Base-by-base conservation (phyloP, 2,113 vertebrate species). In the Psittacus erithacus region DNA sequence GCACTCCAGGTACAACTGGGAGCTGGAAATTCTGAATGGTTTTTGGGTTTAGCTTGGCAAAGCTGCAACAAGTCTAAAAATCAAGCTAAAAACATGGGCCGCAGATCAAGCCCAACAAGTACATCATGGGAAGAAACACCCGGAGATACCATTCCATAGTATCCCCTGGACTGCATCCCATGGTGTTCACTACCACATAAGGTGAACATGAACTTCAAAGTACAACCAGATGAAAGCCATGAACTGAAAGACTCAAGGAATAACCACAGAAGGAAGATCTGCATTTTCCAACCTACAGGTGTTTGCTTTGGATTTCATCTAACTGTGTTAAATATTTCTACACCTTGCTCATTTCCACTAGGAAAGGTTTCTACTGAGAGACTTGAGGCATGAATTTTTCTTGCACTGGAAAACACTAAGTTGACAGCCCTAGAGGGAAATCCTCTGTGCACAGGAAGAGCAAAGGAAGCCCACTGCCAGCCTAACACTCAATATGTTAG, bases 1-100 rank as follows among this genome's bases (percentile, higher is more conserved):
- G 44, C 49, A 39, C 19, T 24, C 14, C 13, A 5, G 0, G 2
- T 13, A 25, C 10, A 4, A 33, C 5, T 1, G 0, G 44, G 57
- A 94, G 41, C 50, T 38, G 8, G 22, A 20, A 14, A 49, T 10
- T 75, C 46, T 14, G 6, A 43, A 11, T 11, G 12, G 23, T 17
- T 60, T 16, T 43, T 29, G 20, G 27, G 31, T 67, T 82, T 50
- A 41, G 38, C 46, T 35, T 13, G 38, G 57, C 17, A 94, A 88
- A 59, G 43, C 67, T 53, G 27, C 31, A 57, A 25, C 1, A 0
- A 79, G 25, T 6, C 38, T 88, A n/a, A 46, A 94, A 86, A n/a
- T 11, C 3, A 71, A 80, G n/a, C 52, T 91, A 39, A 44, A 79
- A 55, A 1, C 1, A 0, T 5, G 8, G 43, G 15, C 6, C 29